Percentiles rank a stretch among this genome's conserved stretches.
These are phyloP conservation scores for Pristis pectinata DNA, from an alignment of 2,797 vertebrate genomes.

Conservation along the genomic window DNA sequence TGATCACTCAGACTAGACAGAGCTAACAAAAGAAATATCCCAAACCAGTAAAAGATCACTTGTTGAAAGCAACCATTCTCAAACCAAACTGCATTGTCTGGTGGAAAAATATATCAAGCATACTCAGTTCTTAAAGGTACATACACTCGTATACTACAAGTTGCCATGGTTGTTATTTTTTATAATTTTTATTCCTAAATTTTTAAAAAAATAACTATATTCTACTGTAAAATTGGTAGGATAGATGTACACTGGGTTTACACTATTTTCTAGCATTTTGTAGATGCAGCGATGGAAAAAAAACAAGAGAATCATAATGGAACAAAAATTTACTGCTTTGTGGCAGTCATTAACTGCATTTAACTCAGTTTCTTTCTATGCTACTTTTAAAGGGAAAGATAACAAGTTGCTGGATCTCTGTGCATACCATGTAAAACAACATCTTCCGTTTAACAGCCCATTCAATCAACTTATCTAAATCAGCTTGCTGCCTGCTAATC, in stretches of 20 bases:
- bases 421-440: background rate
- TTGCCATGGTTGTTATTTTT: background rate
- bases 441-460: constrained; percentile 7
- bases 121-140: too few species aligned
- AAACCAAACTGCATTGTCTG: too few species aligned
- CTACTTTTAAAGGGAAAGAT: background rate
- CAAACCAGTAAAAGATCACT: too few species aligned
- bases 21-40: too few species aligned
- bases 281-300: background rate
- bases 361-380: background rate
- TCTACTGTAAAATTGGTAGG: background rate
- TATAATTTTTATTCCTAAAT: background rate
- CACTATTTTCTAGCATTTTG: background rate
- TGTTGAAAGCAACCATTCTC: too few species aligned
- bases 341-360: background rate
- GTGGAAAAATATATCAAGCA: too few species aligned
- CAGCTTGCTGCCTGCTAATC: background rate
- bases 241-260: background rate
- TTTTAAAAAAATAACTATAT: background rate
- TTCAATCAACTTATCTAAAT: background rate
- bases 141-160: background rate
- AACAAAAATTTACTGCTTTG: background rate
- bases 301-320: background rate
- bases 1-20: too few species aligned
- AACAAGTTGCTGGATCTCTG: background rate